Percentiles rank a stretch among this genome's conserved stretches.
Evolutionary conservation across 2,113 vertebrate genomes (phyloP).

Genomic region (Pomatorhinus ruficollis): DNA sequence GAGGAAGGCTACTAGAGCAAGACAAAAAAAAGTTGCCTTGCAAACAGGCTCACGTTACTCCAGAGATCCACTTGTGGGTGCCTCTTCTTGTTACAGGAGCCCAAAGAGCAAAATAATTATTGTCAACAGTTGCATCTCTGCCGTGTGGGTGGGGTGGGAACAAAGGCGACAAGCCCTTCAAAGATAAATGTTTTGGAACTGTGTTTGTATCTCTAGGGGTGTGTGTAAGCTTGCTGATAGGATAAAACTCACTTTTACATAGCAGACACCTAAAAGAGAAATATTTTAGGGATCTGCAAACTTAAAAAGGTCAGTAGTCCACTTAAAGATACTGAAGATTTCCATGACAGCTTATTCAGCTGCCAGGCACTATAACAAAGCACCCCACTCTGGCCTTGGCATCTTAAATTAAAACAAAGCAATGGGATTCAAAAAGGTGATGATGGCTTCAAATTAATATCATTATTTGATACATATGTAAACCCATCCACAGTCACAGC

Average conservation of each 20-base stretch:
- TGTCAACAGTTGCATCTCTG: rapidly evolving
- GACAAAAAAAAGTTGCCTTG: not conserved
- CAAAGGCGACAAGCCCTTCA: not conserved
- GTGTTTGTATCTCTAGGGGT: not conserved
- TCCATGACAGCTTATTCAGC: not conserved
- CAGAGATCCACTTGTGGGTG: not conserved
- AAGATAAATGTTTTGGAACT: not conserved
- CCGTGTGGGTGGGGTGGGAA: not conserved
- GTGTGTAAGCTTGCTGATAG: not conserved
- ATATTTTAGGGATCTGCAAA: not conserved
- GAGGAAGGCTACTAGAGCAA: not conserved
- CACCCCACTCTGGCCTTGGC: not conserved
- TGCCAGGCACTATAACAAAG: not conserved
- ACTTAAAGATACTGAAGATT: not conserved
- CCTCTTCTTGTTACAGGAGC: not conserved
- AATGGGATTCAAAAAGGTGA: not conserved
- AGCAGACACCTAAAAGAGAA: not conserved
- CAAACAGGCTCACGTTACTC: not conserved
- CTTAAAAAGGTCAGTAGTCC: not conserved
- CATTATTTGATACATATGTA: not conserved
- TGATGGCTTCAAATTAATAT: not conserved
- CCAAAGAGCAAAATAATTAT: not conserved
- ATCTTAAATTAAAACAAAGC: not conserved
- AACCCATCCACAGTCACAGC: not conserved
- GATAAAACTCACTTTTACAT: not conserved